Conservation (phyloP, 2,113 vertebrate species). For the Seriola rivoliana region DNA sequence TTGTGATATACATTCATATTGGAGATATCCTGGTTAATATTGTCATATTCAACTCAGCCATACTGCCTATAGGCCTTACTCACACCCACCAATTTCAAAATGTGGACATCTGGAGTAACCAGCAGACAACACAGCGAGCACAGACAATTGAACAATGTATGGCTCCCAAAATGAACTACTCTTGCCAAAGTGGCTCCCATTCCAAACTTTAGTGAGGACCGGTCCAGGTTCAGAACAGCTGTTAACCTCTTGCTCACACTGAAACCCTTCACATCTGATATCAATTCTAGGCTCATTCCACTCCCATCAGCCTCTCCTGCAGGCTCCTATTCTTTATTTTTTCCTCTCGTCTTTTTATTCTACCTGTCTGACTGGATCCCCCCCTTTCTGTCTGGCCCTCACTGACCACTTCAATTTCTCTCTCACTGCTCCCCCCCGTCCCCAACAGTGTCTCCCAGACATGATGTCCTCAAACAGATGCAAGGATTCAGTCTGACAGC, state of each 20-base stretch:
- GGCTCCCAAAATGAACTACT: conserved; percentile 11
- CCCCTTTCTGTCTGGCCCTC: not conserved
- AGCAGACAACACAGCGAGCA: conserved; percentile 6
- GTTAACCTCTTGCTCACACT: conserved; percentile 56
- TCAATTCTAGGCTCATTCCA: conserved; percentile 48
- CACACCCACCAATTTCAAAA: not conserved
- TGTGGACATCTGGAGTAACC: not conserved
- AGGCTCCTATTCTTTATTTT: conserved; percentile 12
- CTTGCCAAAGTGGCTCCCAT: conserved; percentile 5
- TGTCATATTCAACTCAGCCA: not conserved
- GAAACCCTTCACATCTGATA: conserved; percentile 47
- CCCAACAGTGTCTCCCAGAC: conserved; percentile 11
- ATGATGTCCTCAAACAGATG: conserved; percentile 53
- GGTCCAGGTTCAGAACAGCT: conserved; percentile 44
- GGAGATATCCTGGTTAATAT: not conserved
- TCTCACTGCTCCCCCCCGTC: not conserved
- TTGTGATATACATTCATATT: not conserved
- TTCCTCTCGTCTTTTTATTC: conserved; percentile 10
- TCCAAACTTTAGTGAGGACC: conserved; percentile 6
- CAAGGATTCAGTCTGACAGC: conserved; percentile 35
- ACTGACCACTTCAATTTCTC: conserved; percentile 12
- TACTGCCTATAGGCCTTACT: not conserved
- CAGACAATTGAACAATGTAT: conserved; percentile 9
- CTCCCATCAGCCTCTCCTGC: conserved; percentile 12
- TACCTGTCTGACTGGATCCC: not conserved